phyloP scores from a whole-genome alignment of 2,113 vertebrate species.

The Meles meles region DNA sequence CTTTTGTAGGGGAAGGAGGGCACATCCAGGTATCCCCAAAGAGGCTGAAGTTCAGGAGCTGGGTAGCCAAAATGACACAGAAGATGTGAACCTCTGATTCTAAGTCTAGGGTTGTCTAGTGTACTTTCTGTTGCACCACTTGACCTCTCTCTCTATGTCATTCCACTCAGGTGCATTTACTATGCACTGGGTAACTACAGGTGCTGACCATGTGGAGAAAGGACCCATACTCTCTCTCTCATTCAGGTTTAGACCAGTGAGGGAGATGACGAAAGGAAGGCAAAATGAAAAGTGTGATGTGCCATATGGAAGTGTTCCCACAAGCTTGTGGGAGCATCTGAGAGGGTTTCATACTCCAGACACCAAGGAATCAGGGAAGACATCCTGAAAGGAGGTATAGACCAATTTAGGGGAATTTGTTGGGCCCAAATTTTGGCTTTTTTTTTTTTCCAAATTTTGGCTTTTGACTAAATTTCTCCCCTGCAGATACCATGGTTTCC shows the following conservation, averaged over 20 bases:
- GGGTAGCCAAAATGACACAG: not conserved
- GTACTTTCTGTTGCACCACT: not conserved
- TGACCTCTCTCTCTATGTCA: not conserved
- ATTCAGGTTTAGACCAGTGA: not conserved
- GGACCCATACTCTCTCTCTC: not conserved
- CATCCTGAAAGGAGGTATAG: not conserved
- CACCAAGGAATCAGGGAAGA: not conserved
- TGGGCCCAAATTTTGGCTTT: not conserved
- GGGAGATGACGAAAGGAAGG: not conserved
- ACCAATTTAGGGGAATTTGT: not conserved
- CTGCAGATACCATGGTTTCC: not conserved
- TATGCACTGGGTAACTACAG: not conserved
- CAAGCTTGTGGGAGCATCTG: accelerated
- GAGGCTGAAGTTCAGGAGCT: not conserved
- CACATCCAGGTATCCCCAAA: not conserved
- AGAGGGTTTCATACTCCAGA: not conserved
- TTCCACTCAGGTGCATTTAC: not conserved
- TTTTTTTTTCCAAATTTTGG: not conserved
- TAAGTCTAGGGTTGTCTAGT: not conserved
- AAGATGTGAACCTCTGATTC: not conserved
- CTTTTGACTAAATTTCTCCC: not conserved
- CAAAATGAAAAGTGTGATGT: not conserved
- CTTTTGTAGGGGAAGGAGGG: not conserved
- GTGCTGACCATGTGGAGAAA: not conserved
- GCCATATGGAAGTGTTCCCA: not conserved